Evolutionary conservation across 2,888 invertebrate species (phyloP), one percentile per base, ranked within the genome.

Genomic region (Catocala nupta): DNA sequence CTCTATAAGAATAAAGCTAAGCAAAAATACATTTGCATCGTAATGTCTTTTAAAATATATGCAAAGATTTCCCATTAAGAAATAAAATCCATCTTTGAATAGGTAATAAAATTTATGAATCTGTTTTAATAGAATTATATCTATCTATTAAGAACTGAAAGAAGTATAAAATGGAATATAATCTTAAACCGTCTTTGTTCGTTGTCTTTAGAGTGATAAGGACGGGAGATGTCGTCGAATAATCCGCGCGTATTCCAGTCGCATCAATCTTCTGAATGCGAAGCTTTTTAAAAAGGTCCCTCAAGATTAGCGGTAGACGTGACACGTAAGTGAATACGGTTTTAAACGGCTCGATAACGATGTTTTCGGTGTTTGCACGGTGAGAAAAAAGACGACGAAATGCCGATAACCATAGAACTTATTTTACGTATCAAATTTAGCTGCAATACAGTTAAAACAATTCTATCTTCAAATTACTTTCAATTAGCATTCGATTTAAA

Each of bases 261-360:
- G 65, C 79, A 82, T 82, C 82, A 75, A 81, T 82, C 80, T 82
- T 76, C 58, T 64, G 64, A 63, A 68, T 63, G 60, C 55, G 61
- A 60, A 65, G 64, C 68, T 75, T 76, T 80, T 68, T 64, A 75
- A 76, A 72, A 77, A 68, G 53, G 62, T 67, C 59, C 64, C 66
- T 63, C 52, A 57, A 71, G 74, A 81, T 81, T 76, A 78, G 73
- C 65, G 63, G 55, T 59, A 62, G 64, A 68, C 62, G 68, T 63
- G 55, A 58, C 60, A 55, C 51, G 25, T 59, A 54, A 55, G 47
- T 55, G 53, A 60, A 66, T 67, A 63, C 52, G 25, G 39, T 55
- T 54, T 58, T 55, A 52, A 55, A 45, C 36, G 16, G 36, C 36
- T 53, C 49, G 43, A 16, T 55, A 11, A 1, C n/a, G 11, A 48